Evolutionary conservation across 2,797 vertebrate species (phyloP).

Genomic region (Pelobates cultripes): DNA sequence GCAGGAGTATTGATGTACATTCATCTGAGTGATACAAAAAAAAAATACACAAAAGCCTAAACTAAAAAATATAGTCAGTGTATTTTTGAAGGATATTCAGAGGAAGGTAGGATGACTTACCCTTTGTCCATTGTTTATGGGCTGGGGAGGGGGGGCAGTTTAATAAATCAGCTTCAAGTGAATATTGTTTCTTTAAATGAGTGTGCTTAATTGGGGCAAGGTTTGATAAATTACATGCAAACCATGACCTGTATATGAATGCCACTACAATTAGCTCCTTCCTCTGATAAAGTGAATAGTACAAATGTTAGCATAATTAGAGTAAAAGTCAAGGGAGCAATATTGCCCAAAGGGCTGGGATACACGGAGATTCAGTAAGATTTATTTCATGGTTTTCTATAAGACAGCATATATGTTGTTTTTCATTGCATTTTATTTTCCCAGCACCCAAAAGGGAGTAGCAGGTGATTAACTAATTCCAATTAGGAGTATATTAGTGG

Average conservation of each 20-base stretch:
- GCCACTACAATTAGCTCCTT: constrained; percentile 44
- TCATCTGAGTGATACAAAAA: too few species aligned
- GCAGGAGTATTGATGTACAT: too few species aligned
- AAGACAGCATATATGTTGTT: constrained; percentile 24
- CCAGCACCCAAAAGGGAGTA: neutral
- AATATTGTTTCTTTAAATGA: neutral
- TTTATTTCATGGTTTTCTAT: neutral
- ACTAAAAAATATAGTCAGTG: too few species aligned
- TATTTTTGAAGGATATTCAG: too few species aligned
- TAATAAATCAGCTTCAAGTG: constrained; percentile 3
- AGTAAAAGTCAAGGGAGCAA: constrained; percentile 59
- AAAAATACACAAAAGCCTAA: too few species aligned
- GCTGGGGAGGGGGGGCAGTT: neutral
- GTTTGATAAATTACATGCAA: constrained; percentile 39
- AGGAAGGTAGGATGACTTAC: neutral
- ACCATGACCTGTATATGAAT: constrained; percentile 7
- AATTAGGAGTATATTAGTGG: neutral
- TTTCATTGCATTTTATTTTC: constrained; percentile 11
- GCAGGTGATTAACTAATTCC: neutral
- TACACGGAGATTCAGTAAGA: constrained; percentile 32
- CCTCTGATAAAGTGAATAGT: constrained; percentile 39
- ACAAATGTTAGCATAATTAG: constrained; percentile 61
- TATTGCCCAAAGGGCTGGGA: constrained; percentile 49
- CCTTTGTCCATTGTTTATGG: neutral
- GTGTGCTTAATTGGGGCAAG: constrained; percentile 34